A percentile compares a stretch with the other conserved stretches of the same genome.
These are phyloP conservation scores for Brachionus sp. DNA, from an alignment of 1,140 invertebrate species.

Conservation along the genomic window DNA sequence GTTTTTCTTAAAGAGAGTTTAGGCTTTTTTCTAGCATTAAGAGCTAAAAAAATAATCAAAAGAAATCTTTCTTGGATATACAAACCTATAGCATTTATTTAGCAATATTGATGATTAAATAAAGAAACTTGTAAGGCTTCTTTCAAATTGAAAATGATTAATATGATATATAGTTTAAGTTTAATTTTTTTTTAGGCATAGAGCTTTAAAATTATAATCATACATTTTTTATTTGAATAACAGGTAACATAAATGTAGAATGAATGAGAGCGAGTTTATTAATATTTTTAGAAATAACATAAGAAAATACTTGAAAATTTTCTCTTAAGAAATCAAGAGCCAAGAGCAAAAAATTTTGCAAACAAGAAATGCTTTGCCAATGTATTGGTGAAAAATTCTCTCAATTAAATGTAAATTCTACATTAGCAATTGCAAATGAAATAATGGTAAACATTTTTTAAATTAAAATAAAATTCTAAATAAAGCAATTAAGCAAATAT, in stretches of 20 bases:
- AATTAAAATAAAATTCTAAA: neutral
- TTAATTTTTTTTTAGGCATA: neutral
- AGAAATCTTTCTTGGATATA: neutral
- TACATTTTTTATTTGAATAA: conserved; percentile 30
- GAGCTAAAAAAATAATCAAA: neutral
- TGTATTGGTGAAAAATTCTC: neutral
- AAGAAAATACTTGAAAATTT: conserved; percentile 7
- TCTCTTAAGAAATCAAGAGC: neutral
- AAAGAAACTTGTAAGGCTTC: neutral
- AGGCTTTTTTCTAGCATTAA: neutral
- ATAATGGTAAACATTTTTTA: neutral
- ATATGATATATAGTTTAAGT: neutral
- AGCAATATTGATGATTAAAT: neutral
- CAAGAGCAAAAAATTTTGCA: neutral
- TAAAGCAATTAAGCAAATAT: conserved; percentile 35
- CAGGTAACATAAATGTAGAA: conserved; percentile 8
- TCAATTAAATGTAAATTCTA: conserved; percentile 3
- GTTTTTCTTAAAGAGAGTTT: neutral
- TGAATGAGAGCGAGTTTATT: neutral
- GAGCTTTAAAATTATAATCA: neutral
- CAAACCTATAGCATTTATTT: neutral
- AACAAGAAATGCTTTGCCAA: neutral
- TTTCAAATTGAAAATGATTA: neutral
- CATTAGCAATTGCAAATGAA: conserved; percentile 18
- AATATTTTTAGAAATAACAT: neutral